phyloP scores from a whole-genome alignment of 2,113 vertebrate genomes.

The Copsychus sechellarum region DNA sequence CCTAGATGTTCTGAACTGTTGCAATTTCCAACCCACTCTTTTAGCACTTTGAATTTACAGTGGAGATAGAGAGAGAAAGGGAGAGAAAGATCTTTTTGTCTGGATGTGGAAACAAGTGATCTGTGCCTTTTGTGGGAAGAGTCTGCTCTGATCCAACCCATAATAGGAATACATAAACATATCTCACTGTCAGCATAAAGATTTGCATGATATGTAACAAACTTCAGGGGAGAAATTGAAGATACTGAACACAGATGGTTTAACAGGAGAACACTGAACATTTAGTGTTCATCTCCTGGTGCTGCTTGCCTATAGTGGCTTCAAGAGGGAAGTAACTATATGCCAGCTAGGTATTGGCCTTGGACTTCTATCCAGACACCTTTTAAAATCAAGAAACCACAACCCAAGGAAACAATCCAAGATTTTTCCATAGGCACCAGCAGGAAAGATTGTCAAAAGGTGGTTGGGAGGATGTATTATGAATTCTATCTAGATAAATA shows the following conservation, averaged over 20 bases:
- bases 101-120: background rate
- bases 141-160: background rate
- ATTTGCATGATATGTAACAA: background rate
- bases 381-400: background rate
- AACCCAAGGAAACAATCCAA: background rate
- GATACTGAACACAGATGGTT: background rate
- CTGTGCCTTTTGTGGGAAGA: background rate
- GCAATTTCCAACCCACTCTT: background rate
- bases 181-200: background rate
- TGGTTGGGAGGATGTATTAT: background rate
- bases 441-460: background rate
- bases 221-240: background rate
- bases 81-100: background rate
- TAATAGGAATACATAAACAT: background rate
- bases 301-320: background rate
- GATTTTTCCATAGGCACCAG: background rate
- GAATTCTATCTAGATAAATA: background rate
- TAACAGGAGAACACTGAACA: background rate
- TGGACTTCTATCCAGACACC: background rate
- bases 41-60: background rate
- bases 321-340: background rate
- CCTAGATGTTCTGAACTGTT: constrained; percentile 12
- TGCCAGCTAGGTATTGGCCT: background rate
- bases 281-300: background rate
- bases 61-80: background rate